Evolutionary conservation across 2,888 invertebrate genomes (phyloP).

Genomic region (Alloplasta piceator): DNA sequence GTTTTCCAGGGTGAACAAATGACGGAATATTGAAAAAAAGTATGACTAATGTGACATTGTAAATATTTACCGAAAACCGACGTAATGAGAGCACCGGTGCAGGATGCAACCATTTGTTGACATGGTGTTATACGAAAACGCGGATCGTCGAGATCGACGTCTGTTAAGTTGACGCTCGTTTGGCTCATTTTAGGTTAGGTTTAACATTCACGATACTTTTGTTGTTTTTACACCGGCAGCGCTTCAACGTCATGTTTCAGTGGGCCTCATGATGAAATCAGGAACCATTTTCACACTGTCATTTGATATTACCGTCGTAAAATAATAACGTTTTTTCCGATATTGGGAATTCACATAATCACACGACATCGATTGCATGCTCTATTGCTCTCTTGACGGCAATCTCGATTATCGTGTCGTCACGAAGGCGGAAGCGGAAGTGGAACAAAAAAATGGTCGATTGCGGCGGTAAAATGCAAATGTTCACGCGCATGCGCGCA

Average conservation of each 20-base stretch:
- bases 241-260: conserved; percentile 14
- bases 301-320: conserved; percentile 18
- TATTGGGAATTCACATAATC: conserved; percentile 2
- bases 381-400: neutral
- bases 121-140: conserved; percentile 90
- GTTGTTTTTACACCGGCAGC: conserved; percentile 33
- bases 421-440: neutral
- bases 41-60: conserved; percentile 24
- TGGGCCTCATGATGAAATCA: conserved; percentile 4
- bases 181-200: conserved; percentile 59
- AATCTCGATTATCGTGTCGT: too few relatives aligned
- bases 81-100: conserved; percentile 94
- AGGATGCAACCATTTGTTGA: conserved; percentile 94
- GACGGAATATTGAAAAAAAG: conserved; percentile 16
- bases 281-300: conserved; percentile 8
- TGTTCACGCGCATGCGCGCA: conserved; percentile 33
- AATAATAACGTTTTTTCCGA: conserved; percentile 2
- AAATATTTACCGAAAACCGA: conserved; percentile 90
- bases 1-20: conserved; percentile 29
- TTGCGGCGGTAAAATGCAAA: neutral
- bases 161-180: conserved; percentile 51
- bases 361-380: conserved; percentile 13
- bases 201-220: conserved; percentile 23
- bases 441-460: conserved; percentile 21
- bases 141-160: conserved; percentile 87